Evolutionary conservation across 2,888 invertebrate species (phyloP).

Genomic region (Oscheius sp.): DNA sequence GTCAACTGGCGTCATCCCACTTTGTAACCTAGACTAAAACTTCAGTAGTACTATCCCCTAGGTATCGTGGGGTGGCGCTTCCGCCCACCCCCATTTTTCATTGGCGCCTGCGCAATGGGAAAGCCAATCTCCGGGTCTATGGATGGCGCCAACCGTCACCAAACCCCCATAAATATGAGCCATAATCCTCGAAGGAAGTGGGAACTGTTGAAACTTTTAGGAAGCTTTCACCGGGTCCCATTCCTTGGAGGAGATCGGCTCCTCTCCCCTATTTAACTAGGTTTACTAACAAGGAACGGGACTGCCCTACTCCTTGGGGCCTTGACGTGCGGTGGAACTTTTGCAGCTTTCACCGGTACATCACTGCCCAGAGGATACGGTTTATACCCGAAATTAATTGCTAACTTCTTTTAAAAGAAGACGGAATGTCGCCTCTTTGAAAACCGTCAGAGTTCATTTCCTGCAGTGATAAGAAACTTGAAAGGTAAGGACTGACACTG

Average conservation of each 20-base stretch:
- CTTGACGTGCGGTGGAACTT: conserved; percentile 24
- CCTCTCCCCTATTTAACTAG: not conserved
- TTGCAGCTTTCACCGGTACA: conserved; percentile 30
- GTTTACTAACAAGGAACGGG: not conserved
- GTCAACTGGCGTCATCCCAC: not conserved
- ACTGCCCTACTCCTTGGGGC: conserved; percentile 1
- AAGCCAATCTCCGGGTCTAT: conserved; percentile 12
- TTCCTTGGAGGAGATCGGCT: conserved; percentile 22
- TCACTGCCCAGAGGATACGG: conserved; percentile 5
- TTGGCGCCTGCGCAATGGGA: conserved; percentile 20
- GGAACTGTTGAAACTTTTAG: conserved; percentile 12
- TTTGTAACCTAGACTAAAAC: not conserved
- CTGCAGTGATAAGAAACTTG: not conserved
- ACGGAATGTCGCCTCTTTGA: too few relatives aligned
- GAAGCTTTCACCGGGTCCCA: conserved; percentile 30
- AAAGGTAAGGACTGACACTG: not conserved
- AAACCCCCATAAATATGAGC: not conserved
- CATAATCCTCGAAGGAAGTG: conserved; percentile 18
- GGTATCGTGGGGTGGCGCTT: conserved; percentile 15
- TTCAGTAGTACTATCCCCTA: not conserved
- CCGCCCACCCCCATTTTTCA: conserved; percentile 5
- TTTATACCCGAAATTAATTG: not conserved
- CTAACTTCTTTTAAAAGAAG: not conserved
- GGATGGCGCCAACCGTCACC: conserved; percentile 14
- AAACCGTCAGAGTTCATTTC: not conserved